Base-by-base conservation (phyloP, 2,888 invertebrate species). In the Prenolepis imparis region DNA sequence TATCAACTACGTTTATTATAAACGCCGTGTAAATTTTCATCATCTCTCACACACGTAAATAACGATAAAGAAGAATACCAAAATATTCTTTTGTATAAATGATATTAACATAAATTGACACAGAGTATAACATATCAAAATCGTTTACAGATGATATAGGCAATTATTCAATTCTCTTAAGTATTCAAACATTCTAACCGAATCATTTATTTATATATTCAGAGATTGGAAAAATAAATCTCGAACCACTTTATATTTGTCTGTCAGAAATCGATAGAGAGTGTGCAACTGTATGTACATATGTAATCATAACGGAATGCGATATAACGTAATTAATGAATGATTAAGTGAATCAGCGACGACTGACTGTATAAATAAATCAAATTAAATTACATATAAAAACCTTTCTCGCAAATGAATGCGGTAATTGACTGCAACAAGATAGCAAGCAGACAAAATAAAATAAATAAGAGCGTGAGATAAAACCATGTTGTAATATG, bases 301-400 rank as follows among this genome's bases (percentile, higher is more conserved):
- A 28, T 39, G 15, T 68, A 57, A 78, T 70, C 59, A 68, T 59
- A 70, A 32, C 59, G 44, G 70, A 78, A 78, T 70, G 59, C 24
- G 70, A 78, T 78, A 70, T 70, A 70, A 78, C 18, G 32, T 32
- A 78, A 78, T 78, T 78, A 78, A 78, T 70, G 70, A 70, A 78
- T 78, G 36, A 70, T 59, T 70, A 78, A 78, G 59, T 78, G 59
- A 78, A 59, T 36, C 70, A 44, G 59, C 44, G 44, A 48, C 9
- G 70, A 36, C 8, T 70, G 24, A 44, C 72, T 80, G 32, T 48
- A n/a, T 52, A 80, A 80, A 78, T 78, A 78, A 78, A 70, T 78
- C 21, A 78, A 59, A 70, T 70, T 78, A 70, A 80, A 80, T 70
- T 80, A 78, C 41, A 70, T 9, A 44, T 70, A 59, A 59, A 48